phyloP scores from a whole-genome alignment of 2,888 invertebrate species.

The Lypha dubia region DNA sequence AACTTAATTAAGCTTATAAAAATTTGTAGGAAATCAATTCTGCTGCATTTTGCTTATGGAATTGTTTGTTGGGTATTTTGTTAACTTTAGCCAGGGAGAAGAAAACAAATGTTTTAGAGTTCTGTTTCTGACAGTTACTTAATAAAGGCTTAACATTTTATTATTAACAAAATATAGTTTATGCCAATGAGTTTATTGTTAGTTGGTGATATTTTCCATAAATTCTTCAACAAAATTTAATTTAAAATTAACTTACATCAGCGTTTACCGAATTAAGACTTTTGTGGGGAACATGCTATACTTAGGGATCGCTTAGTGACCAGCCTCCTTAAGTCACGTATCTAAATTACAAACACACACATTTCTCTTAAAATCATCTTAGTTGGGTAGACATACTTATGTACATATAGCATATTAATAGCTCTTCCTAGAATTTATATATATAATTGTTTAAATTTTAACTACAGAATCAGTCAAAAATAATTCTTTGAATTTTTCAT shows the following conservation, averaged over 20 bases:
- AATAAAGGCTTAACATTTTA: conserved; percentile 22
- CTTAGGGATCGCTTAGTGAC: background rate
- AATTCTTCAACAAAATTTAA: background rate
- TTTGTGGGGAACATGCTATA: too few relatives aligned
- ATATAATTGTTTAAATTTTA: background rate
- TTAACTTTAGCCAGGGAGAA: background rate
- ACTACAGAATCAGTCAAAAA: conserved; percentile 8
- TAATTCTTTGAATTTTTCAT: conserved; percentile 31
- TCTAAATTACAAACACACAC: background rate
- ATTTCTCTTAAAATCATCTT: background rate
- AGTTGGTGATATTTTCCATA: background rate
- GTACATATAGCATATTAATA: background rate
- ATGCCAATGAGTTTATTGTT: background rate
- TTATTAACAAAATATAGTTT: background rate
- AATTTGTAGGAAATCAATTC: too few relatives aligned
- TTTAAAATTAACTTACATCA: background rate
- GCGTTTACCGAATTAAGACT: background rate
- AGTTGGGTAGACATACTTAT: too few relatives aligned
- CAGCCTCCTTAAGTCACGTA: background rate
- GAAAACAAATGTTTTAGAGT: background rate
- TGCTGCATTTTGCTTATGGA: too few relatives aligned
- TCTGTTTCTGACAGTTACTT: conserved; percentile 45
- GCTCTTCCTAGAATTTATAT: background rate
- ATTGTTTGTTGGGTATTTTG: too few relatives aligned
- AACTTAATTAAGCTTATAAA: too few relatives aligned